Percentiles rank a stretch among this genome's conserved stretches.
phyloP scores from a whole-genome alignment of 1,140 invertebrate species.

The Propsilocerus akamusi region DNA sequence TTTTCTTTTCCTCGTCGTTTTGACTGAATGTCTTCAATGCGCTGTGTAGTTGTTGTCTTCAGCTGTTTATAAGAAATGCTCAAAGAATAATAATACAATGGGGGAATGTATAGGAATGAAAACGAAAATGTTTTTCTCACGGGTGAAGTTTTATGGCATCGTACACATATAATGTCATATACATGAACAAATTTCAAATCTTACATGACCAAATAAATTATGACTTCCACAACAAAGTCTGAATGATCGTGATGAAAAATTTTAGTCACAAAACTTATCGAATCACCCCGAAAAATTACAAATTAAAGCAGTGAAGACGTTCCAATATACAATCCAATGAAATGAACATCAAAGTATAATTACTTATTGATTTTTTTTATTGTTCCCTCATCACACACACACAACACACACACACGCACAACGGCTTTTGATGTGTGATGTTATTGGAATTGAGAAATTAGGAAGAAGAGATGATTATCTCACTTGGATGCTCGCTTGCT shows the following conservation, averaged over 20 bases:
- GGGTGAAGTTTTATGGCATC: too few species aligned
- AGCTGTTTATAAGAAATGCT: conserved; percentile 4
- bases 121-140: background rate
- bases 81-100: conserved; percentile 3
- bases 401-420: too few species aligned
- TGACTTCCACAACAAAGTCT: too few species aligned
- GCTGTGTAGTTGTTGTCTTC: conserved; percentile 4
- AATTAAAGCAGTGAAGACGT: conserved; percentile 1
- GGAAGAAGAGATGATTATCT: background rate
- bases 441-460: too few species aligned
- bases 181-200: too few species aligned
- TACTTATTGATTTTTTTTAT: conserved; percentile 4
- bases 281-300: background rate
- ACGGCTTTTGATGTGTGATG: too few species aligned
- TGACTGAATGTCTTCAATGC: too few species aligned
- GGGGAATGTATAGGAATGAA: conserved; percentile 3
- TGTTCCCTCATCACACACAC: background rate
- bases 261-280: too few species aligned
- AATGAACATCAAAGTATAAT: background rate
- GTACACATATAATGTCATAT: too few species aligned
- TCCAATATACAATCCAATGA: background rate
- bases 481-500: background rate
- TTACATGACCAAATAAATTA: too few species aligned
- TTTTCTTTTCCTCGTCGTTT: conserved; percentile 1
- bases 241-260: too few species aligned